phyloP scores from a whole-genome alignment of 2,888 invertebrate genomes.

The Microctonus aethiopoides region DNA sequence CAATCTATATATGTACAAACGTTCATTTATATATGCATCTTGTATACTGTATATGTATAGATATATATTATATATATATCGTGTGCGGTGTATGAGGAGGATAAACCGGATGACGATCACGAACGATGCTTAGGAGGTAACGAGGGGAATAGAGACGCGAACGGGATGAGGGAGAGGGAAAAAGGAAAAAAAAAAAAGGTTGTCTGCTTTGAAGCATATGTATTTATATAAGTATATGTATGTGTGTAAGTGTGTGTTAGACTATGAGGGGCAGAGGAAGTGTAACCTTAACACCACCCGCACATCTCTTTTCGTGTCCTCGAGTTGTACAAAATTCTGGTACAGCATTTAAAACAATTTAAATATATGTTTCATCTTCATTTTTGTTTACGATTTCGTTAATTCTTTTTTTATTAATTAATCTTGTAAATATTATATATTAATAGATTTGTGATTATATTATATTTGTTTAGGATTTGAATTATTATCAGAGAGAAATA shows the following conservation, averaged over 20 bases:
- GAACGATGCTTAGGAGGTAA: conserved; percentile 8
- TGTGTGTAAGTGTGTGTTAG: neutral
- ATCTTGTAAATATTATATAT: too few species aligned
- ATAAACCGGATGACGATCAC: conserved; percentile 8
- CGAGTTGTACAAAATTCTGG: neutral
- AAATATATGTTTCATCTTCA: too few species aligned
- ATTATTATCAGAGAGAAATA: too few species aligned
- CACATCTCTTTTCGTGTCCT: neutral
- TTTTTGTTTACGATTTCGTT: too few species aligned
- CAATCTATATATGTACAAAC: neutral
- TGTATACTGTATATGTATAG: neutral
- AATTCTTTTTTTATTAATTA: too few species aligned
- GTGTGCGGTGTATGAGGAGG: neutral
- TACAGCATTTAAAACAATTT: too few species aligned
- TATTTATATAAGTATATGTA: neutral
- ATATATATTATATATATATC: neutral
- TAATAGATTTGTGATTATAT: too few species aligned
- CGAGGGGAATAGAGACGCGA: conserved; percentile 8
- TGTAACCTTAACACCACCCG: conserved; percentile 4
- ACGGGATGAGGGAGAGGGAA: neutral
- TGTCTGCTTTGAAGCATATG: neutral
- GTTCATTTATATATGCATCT: too few species aligned
- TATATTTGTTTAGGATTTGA: too few species aligned
- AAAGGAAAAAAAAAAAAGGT: conserved; percentile 10
- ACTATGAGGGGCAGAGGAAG: neutral